phyloP scores from a whole-genome alignment of 2,113 vertebrate species.

The Ia io region DNA sequence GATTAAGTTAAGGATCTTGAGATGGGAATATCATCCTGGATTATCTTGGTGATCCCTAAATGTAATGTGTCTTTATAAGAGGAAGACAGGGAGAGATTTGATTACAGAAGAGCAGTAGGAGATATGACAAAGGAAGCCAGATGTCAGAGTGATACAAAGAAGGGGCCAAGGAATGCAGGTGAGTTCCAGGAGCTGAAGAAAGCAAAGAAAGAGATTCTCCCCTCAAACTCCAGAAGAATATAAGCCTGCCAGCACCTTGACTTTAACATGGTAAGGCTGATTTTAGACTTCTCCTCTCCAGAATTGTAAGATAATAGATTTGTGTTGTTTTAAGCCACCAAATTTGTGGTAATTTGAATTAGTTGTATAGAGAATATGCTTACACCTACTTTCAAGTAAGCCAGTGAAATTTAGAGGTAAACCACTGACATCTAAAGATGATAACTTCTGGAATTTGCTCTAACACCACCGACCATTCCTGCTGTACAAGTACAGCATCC shows the following conservation, averaged over 20 bases:
- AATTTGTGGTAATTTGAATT: neutral
- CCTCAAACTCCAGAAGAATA: neutral
- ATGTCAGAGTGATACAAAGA: neutral
- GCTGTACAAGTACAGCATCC: neutral
- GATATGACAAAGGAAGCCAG: neutral
- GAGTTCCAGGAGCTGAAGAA: neutral
- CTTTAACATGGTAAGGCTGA: neutral
- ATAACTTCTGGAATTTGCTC: neutral
- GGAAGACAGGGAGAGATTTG: neutral
- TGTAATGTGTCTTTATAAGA: neutral
- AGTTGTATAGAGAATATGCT: accelerated
- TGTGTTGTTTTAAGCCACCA: neutral
- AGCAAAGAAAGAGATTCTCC: neutral
- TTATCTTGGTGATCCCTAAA: neutral
- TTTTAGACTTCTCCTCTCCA: neutral
- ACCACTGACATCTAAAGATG: neutral
- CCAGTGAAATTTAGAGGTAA: neutral
- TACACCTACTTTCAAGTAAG: neutral
- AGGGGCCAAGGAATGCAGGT: neutral
- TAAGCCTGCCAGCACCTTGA: neutral
- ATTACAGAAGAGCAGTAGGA: neutral
- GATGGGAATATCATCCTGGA: neutral
- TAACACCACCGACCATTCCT: neutral
- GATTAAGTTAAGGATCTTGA: neutral
- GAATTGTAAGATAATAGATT: neutral